Base-by-base conservation (phyloP, 2,888 invertebrate species). In the Desoria tigrina region DNA sequence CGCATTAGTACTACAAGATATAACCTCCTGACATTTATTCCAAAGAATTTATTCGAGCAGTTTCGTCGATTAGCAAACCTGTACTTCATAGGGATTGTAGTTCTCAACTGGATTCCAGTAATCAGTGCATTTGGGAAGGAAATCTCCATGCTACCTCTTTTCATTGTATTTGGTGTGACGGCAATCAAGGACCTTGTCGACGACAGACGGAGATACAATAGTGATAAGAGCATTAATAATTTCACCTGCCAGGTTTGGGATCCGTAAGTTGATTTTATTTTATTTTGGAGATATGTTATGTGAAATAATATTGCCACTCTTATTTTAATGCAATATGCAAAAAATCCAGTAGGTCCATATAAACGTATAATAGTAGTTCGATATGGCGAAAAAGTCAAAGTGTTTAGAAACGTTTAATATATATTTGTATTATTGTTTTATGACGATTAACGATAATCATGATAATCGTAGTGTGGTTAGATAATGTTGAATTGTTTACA, bases 31-130 rank as follows among this genome's bases (percentile, higher is more conserved):
- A 23, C 56, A 6, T 57, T 57, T 24, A 3, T 57, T 23, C 42
- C 42, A 6, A 23, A 23, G 4, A 39, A 39, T 21, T 24, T 57
- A 3, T 57, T 37, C 21, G 56, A 57, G 23, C 56, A 42, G 42
- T 57, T 57, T 57, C 56, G 56, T 23, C 18, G 56, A 37, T 28
- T 11, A 3, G 37, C 56, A 9, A 57, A 57, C 56, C 18, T 57
- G 7, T 57, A 39, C 56, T 57, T 57, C 37, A n/a, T 42, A 23
- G 2, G 6, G 2, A 57, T 42, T 7, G 21, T 24, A 6, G 3
- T n/a, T 24, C 37, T 57, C n/a, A 39, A 57, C 23, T 42, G 39
- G 39, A 57, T 57, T 21, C 23, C 18, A 7, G 56, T 9, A 6
- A n/a, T 45, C 6, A 6, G 45, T 7, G 4, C 16, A 6, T n/a